Base-by-base conservation (phyloP, 2,797 vertebrate species). In the Coregonus ussuriensis region DNA sequence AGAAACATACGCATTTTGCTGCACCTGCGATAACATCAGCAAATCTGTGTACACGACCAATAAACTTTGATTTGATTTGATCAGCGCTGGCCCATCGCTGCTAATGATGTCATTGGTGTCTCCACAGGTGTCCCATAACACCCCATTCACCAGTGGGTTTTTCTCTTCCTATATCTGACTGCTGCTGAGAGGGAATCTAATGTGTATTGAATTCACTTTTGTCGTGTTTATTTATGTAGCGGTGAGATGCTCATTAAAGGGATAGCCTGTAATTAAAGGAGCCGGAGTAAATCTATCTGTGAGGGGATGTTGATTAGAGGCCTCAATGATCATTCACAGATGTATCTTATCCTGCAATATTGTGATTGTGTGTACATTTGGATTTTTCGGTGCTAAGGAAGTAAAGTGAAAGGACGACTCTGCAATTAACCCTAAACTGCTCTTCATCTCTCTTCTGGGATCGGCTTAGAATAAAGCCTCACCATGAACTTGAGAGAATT, bases 271-370 rank as follows among this genome's bases (percentile, higher is more conserved):
- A 92, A 94, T 95, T 95, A 94, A 91, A 92, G 92, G 91, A 87
- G 92, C 91, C 87, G 91, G 92, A 86, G 92, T 91, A 87, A 93
- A 91, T 95, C 90, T 94, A 92, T 92, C 89, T 93, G 82, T 91
- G 87, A 90, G 87, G 89, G 90, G 90, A 93, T 93, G 92, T 89
- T 95, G 95, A 96, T 95, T 94, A 93, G 92, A 92, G 91, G 90
- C 91, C 94, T 93, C 92, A 91, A 94, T 94, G 94, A 95, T 96
- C 91, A 85, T 93, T 95, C 91, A 92, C 92, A 89, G 91, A 92
- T 94, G 95, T 95, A 94, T 94, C 93, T 94, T 95, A 94, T 92
- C 86, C 93, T 95, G 92, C 92, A 95, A 89, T 94, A 91, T 91
- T 93, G 89, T 91, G 93, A 95, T 95, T 95, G 92, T 69, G 71